Conservation (phyloP, 1,140 invertebrate species). For the Patella vulgata region DNA sequence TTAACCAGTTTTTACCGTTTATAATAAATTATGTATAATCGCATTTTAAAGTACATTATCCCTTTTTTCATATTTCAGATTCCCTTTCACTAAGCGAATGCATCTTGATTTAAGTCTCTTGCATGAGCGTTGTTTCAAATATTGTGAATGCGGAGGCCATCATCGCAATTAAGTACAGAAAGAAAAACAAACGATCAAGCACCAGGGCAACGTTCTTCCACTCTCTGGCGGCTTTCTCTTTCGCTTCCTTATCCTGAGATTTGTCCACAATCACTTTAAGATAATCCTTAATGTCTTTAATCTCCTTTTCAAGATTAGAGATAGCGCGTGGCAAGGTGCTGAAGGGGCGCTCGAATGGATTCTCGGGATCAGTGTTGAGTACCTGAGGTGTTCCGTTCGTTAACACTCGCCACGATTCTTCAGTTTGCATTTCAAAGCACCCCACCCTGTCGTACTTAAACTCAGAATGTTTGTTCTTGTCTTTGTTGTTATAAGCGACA, state of each 20-base stretch:
- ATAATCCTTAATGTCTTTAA: constrained; percentile 55
- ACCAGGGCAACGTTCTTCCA: constrained; percentile 64
- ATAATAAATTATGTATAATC: too few relatives aligned
- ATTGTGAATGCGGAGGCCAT: constrained; percentile 59
- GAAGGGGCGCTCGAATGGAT: constrained; percentile 10
- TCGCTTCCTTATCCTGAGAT: constrained; percentile 46
- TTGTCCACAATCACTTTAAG: constrained; percentile 46
- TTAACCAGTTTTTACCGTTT: too few relatives aligned
- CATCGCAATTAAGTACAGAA: constrained; percentile 58
- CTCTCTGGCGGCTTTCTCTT: constrained; percentile 54
- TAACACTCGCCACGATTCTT: constrained; percentile 36
- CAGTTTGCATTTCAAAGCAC: constrained; percentile 45
- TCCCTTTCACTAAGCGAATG: too few relatives aligned
- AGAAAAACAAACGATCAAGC: constrained; percentile 64
- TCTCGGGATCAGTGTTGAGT: constrained; percentile 11
- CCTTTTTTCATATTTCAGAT: too few relatives aligned
- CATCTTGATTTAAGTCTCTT: constrained; percentile 1
- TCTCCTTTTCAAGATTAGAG: constrained; percentile 50
- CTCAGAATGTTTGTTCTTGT: constrained; percentile 34
- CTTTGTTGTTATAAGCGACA: constrained; percentile 19
- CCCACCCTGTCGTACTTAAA: constrained; percentile 45
- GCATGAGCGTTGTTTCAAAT: constrained; percentile 47
- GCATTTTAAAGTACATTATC: too few relatives aligned
- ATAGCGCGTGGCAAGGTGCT: constrained; percentile 16
- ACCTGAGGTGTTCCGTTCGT: constrained; percentile 12